A percentile compares a stretch with the other conserved stretches of the same genome.
phyloP scores from a whole-genome alignment of 2,888 invertebrate genomes.

The Notocelia uddmanniana region DNA sequence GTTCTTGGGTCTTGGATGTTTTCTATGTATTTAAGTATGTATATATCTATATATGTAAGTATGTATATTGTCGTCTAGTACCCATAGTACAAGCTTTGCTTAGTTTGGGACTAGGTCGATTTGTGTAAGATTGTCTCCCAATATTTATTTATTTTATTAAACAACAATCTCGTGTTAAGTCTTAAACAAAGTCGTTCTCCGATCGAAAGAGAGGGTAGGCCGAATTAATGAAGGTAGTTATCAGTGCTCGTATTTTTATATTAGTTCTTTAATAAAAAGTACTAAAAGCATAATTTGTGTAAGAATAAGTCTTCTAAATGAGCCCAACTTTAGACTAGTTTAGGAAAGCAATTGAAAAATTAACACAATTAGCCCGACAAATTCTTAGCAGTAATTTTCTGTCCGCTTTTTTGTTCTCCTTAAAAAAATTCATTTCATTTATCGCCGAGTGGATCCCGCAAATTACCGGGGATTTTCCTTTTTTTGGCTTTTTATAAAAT shows the following conservation, averaged over 20 bases:
- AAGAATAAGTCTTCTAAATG: background rate
- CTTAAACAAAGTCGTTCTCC: too few species aligned
- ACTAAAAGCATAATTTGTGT: background rate
- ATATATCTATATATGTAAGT: too few species aligned
- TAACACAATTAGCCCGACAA: constrained; percentile 25
- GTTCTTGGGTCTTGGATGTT: too few species aligned
- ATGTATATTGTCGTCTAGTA: too few species aligned
- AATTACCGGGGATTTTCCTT: constrained; percentile 74
- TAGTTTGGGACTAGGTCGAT: too few species aligned
- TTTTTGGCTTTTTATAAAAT: constrained; percentile 78
- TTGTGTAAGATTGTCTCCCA: too few species aligned
- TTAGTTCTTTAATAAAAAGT: background rate
- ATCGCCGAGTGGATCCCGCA: constrained; percentile 74
- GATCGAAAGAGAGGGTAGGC: too few species aligned
- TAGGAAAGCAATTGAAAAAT: constrained; percentile 31
- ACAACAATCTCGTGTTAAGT: too few species aligned
- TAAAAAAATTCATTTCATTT: constrained; percentile 81
- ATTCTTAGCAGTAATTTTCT: constrained; percentile 55
- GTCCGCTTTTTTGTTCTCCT: constrained; percentile 63
- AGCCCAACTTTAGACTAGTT: constrained; percentile 18
- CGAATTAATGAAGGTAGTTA: background rate
- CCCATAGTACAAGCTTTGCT: too few species aligned
- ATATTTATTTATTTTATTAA: too few species aligned
- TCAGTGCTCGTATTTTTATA: background rate
- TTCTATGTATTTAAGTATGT: too few species aligned